A percentile compares a stretch with the other conserved stretches of the same genome.
Evolutionary conservation across 2,797 vertebrate genomes (phyloP).

Genomic region (Crax fasciolata): DNA sequence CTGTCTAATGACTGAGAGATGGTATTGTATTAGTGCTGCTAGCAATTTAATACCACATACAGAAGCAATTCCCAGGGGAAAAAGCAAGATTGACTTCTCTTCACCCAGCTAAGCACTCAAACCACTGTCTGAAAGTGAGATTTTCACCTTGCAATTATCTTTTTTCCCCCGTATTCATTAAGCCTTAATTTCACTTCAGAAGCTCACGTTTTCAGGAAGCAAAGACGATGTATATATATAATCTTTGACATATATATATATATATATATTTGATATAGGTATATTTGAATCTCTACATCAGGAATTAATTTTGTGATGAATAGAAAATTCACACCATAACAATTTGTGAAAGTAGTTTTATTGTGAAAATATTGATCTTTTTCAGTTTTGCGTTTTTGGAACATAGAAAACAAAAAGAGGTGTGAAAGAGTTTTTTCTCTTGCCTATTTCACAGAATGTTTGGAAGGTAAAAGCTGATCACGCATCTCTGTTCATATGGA

Average conservation of each 20-base stretch:
- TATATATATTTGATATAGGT: background rate
- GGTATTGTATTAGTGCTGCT: background rate
- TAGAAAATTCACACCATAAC: background rate
- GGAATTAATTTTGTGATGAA: background rate
- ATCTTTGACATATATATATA: background rate
- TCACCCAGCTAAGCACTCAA: background rate
- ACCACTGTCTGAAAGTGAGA: background rate
- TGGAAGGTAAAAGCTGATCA: background rate
- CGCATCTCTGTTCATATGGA: background rate
- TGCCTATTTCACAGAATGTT: background rate
- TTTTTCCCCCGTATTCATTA: background rate
- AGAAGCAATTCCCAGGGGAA: background rate
- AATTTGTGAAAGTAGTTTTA: background rate
- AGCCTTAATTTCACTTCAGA: background rate
- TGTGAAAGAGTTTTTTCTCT: background rate
- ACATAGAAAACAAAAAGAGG: background rate
- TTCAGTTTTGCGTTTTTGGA: background rate
- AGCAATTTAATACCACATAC: background rate
- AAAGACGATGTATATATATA: background rate
- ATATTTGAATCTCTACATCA: background rate
- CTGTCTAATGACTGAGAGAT: background rate
- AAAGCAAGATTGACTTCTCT: background rate
- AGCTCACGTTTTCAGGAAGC: background rate
- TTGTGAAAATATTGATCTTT: background rate
- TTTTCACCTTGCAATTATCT: background rate